phyloP scores from a whole-genome alignment of 2,888 invertebrate species.

The Ichneumoninae sp. region DNA sequence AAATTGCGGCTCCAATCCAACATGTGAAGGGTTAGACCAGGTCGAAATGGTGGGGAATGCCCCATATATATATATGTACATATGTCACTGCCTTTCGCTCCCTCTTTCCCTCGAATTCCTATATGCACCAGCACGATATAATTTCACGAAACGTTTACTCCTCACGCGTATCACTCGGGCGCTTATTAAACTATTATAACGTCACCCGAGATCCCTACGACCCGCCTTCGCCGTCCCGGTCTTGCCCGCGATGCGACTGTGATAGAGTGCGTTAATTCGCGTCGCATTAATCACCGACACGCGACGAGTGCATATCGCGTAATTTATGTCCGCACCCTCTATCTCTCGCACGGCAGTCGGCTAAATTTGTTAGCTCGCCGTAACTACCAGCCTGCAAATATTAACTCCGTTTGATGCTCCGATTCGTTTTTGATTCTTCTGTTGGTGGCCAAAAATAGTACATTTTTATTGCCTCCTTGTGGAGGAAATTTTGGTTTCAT shows the following conservation, averaged over 20 bases:
- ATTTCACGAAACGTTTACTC: slow-evolving; percentile 55
- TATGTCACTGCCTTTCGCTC: slow-evolving; percentile 32
- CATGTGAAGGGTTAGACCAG: no score
- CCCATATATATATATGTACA: neutral
- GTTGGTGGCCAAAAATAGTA: no score
- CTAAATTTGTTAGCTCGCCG: slow-evolving; percentile 9
- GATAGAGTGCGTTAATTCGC: slow-evolving; percentile 58
- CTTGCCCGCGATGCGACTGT: slow-evolving; percentile 35
- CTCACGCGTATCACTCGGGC: slow-evolving; percentile 21
- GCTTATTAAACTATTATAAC: slow-evolving; percentile 62
- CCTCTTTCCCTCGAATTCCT: slow-evolving; percentile 23
- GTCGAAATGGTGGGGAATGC: no score
- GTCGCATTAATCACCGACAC: slow-evolving; percentile 48
- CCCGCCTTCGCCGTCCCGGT: slow-evolving; percentile 23
- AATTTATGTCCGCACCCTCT: slow-evolving; percentile 15
- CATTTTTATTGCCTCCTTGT: no score
- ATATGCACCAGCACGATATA: slow-evolving; percentile 28
- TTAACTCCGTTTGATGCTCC: neutral
- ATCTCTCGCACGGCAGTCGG: slow-evolving; percentile 24
- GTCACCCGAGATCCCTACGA: slow-evolving; percentile 43
- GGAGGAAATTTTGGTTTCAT: no score
- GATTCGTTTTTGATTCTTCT: neutral
- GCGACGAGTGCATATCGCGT: neutral
- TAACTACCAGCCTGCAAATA: neutral
- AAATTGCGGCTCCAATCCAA: no score